Evolutionary conservation across 2,113 vertebrate genomes (phyloP), one percentile per base, ranked within the genome.

Genomic region (Danionella cerebrum): DNA sequence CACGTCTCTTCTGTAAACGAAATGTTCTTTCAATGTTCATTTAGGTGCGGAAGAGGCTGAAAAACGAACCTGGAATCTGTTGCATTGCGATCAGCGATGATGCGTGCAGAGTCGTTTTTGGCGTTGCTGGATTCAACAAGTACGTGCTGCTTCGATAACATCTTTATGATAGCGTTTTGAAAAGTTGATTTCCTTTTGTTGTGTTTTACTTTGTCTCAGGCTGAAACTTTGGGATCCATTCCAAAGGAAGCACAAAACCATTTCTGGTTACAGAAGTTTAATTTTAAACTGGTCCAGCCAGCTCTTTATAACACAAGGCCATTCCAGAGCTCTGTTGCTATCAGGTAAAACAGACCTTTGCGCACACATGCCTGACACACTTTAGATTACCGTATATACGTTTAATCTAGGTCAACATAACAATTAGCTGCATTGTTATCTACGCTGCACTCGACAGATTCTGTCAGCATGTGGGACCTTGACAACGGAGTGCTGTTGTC

Each of bases 201-300:
- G n/a, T n/a, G n/a, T n/a, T n/a, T n/a, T n/a, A n/a, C n/a, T n/a
- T n/a, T n/a, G 48, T 1, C 12, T 45, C 35, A 85, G 85, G 35
- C 55, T 80, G 47, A 84, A 83, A 47, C 71, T 84, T 11, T 88
- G 84, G 84, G 82, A 87, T 47, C 78, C 73, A 3, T 80, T 80
- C 77, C 82, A 65, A 35, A 75, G 74, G 36, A 76, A 73, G 8
- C 67, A 73, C 16, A 80, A 76, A 44, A 73, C 78, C 67, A 80
- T 86, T 42, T 53, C 44, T 33, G 82, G 80, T 68, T 88, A 84
- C 3, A 65, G 80, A 53, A 73, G 69, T 3, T 21, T 85, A 51
- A 55, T 31, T 24, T 50, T 82, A n/a, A 58, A 47, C 33, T 75
- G 69, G 38, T 75, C 68, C 67, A 84, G 78, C 52, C 65, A 60